phyloP scores from a whole-genome alignment of 2,113 vertebrate species.

The Nothocercus julius region DNA sequence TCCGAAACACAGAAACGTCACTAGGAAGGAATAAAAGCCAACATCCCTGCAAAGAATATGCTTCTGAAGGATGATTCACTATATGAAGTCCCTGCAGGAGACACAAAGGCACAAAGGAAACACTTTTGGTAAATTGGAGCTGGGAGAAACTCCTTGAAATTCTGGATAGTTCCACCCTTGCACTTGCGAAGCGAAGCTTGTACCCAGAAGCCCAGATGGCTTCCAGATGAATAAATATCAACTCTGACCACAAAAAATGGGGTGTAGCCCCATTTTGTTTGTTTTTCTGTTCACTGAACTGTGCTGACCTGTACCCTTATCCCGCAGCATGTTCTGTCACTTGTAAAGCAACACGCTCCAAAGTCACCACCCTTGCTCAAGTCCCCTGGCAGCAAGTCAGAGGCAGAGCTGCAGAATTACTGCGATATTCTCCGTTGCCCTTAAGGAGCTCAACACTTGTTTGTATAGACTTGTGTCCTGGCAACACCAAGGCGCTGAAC shows the following conservation, averaged over 20 bases:
- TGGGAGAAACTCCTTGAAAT: not conserved
- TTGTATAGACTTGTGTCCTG: conserved; percentile 29
- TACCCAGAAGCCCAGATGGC: not conserved
- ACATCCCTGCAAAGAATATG: not conserved
- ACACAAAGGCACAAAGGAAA: not conserved
- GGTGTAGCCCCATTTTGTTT: not conserved
- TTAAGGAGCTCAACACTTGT: conserved; percentile 47
- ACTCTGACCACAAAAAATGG: not conserved
- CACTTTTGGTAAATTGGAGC: not conserved
- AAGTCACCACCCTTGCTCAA: conserved; percentile 12
- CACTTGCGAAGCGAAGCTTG: not conserved
- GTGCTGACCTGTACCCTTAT: not conserved
- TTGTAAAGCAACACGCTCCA: not conserved
- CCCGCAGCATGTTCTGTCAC: not conserved
- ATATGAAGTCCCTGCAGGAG: not conserved
- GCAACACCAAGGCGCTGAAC: conserved; percentile 31
- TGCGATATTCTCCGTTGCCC: not conserved
- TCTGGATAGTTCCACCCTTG: not conserved
- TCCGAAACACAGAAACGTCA: not conserved
- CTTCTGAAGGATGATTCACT: not conserved
- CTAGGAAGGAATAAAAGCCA: not conserved
- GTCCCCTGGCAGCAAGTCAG: conserved; percentile 55
- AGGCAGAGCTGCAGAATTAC: conserved; percentile 64
- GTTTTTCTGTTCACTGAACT: not conserved
- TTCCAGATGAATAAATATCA: not conserved